Conservation (phyloP, 2,113 vertebrate genomes). For the Silurus asotus region DNA sequence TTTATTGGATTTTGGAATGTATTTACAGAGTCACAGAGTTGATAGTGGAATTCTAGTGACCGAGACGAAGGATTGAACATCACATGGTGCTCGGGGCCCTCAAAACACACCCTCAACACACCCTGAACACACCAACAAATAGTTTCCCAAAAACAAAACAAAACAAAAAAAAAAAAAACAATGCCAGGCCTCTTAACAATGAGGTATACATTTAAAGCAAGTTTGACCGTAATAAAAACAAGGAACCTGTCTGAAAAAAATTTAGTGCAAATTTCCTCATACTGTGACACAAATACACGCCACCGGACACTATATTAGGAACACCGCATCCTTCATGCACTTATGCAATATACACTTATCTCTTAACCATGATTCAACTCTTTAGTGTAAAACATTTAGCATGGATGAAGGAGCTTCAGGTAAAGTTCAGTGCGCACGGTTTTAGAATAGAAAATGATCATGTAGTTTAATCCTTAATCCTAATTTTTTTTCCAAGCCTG, state of each 20-base stretch:
- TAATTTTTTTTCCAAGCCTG: too few species aligned
- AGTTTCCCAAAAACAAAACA: constrained; percentile 7
- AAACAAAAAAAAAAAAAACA: not conserved
- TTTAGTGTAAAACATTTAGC: not conserved
- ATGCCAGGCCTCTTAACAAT: not conserved
- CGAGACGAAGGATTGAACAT: constrained; percentile 9
- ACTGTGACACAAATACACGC: not conserved
- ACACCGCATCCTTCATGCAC: not conserved
- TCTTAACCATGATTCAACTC: not conserved
- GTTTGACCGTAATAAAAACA: not conserved
- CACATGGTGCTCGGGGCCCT: not conserved
- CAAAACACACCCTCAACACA: not conserved
- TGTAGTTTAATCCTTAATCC: not conserved
- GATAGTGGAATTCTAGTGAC: constrained; percentile 13
- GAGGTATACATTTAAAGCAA: not conserved
- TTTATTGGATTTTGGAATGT: constrained; percentile 49
- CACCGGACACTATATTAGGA: not conserved
- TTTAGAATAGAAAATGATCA: not conserved
- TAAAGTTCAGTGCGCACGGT: not conserved
- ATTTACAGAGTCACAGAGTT: constrained; percentile 49
- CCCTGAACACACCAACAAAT: not conserved
- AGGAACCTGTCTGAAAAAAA: not conserved
- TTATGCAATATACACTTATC: not conserved
- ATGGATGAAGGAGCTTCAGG: not conserved
- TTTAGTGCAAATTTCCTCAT: constrained; percentile 1